These are phyloP conservation scores for Drosophila orena DNA, from an alignment of 1,140 invertebrate genomes.

Conservation along the genomic window DNA sequence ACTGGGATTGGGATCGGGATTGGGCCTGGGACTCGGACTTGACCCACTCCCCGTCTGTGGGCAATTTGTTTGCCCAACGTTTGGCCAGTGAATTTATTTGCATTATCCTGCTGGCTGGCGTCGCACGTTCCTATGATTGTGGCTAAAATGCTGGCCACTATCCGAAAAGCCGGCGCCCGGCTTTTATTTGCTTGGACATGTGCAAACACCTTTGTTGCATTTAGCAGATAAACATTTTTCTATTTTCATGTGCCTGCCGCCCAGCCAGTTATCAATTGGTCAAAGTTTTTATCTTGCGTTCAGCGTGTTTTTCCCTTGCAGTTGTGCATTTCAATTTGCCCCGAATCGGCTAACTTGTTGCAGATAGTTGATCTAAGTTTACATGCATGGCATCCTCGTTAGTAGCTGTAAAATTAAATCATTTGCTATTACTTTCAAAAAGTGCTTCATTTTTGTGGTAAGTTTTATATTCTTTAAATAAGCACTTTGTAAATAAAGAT, in stretches of 20 bases:
- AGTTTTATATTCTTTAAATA: neutral
- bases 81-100: conserved; percentile 76
- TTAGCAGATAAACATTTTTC: conserved; percentile 68
- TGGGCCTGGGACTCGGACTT: conserved; percentile 9
- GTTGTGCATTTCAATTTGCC: conserved; percentile 68
- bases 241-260: conserved; percentile 36
- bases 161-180: conserved; percentile 19
- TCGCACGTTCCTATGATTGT: conserved; percentile 32
- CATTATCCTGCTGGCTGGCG: conserved; percentile 64
- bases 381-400: neutral
- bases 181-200: conserved; percentile 76
- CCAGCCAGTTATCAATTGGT: conserved; percentile 64
- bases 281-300: conserved; percentile 41
- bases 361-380: conserved; percentile 6
- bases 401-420: neutral
- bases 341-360: conserved; percentile 53
- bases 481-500: no score
- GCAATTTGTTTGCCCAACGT: conserved; percentile 69
- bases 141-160: conserved; percentile 14
- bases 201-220: conserved; percentile 77
- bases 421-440: no score
- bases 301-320: conserved; percentile 16
- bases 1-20: conserved; percentile 4
- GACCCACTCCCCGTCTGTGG: conserved; percentile 29
- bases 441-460: neutral